These are phyloP conservation scores for Rana temporaria DNA, from an alignment of 2,113 vertebrate genomes.

Conservation along the genomic window DNA sequence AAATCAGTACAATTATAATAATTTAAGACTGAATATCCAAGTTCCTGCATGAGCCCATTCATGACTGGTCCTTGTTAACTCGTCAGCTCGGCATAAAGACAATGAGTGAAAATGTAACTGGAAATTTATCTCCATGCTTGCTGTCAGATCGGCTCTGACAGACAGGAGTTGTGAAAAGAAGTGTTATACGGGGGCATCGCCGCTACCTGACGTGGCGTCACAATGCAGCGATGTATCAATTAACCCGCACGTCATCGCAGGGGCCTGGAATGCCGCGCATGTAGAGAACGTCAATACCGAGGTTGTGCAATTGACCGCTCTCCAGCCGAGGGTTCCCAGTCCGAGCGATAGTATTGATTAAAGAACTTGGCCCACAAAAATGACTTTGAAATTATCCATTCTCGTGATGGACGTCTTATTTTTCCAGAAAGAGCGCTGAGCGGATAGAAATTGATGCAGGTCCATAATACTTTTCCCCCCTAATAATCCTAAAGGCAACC, in stretches of 20 bases:
- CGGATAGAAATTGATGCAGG: constrained; percentile 1
- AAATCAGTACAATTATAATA: too few relatives aligned
- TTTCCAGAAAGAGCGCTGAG: too few relatives aligned
- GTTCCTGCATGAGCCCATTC: too few relatives aligned
- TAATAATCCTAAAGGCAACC: background rate
- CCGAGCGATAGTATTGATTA: constrained; percentile 42
- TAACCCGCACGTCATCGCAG: background rate
- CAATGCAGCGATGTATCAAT: constrained; percentile 28
- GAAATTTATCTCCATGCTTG: background rate
- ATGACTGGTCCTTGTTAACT: too few relatives aligned
- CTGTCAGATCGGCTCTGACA: constrained; percentile 10
- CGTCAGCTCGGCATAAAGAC: too few relatives aligned
- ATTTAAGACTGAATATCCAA: too few relatives aligned
- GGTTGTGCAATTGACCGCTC: constrained; percentile 27
- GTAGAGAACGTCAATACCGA: constrained; percentile 29
- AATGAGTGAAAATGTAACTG: too few relatives aligned
- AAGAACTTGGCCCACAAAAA: constrained; percentile 25
- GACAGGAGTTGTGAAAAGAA: background rate
- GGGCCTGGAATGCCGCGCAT: constrained; percentile 15
- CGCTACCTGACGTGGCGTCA: background rate
- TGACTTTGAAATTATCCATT: constrained; percentile 17
- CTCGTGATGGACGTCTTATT: background rate
- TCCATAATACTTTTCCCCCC: background rate
- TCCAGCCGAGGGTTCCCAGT: constrained; percentile 18
- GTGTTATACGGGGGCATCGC: background rate